Base-by-base conservation (phyloP, 2,888 invertebrate species). In the Philereme transversata region DNA sequence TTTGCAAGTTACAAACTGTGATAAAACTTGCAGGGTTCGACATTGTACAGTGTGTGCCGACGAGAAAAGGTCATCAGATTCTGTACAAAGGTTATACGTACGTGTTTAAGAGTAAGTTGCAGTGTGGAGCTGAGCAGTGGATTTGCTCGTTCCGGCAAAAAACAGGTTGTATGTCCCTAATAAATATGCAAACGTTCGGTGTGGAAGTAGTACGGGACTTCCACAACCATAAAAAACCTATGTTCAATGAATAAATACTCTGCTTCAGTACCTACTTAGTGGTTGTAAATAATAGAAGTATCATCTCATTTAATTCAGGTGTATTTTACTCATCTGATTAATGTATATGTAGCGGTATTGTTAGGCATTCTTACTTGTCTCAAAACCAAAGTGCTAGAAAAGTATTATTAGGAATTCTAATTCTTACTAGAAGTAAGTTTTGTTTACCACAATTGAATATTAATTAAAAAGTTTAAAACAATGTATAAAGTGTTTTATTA, bases 91-190 rank as follows among this genome's bases (percentile, higher is more conserved):
- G 90, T 69, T 92, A 88, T 67, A 92, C 90, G 11, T 92, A 90
- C 71, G 81, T 87, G 52, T 88, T 90, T 69, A 90, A 90, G 77
- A 84, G 86, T 79, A 87, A 84, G 69, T 77, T 91, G 62, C 90
- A 87, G 70, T 91, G 88, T 74, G 91, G 90, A 4, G 87, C 90
- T 3, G 90, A 91, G 62, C 91, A 91, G 73, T 90, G 91, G 90
- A 86, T 85, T 56, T 91, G 91, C 60, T 90, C 90, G 0, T 91
- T 81, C 64, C 78, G 88, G 36, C 91, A 90, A 72, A 90, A 88
- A 79, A 91, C 91, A 73, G 91, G 91, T 74, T 91, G 91, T 77
- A 90, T 91, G 74, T 90, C 89, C 5, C 77, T 87, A 53, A 91
- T 91, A 68, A 91, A 91, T 69, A 90, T 91, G 88, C 90, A 90